Evolutionary conservation across 2,888 invertebrate species (phyloP), one percentile per base, ranked within the genome.

Genomic region (Scaptomyza cyrtandrae): DNA sequence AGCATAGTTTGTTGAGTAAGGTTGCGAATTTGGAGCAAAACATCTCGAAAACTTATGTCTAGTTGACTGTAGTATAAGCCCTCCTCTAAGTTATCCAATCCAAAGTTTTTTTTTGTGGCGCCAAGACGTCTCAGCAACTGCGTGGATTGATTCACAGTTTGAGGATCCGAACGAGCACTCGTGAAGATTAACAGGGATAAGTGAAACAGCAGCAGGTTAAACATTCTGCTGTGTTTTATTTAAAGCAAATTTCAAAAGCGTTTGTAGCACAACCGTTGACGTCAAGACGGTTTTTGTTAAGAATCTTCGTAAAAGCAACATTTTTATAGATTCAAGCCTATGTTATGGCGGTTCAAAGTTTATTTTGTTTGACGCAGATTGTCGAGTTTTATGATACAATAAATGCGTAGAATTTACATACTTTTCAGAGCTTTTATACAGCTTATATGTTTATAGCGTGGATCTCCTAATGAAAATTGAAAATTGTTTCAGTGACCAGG

Each of bases 31-130:
- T 57, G 24, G 6, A 72, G 50, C 13, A 74, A 2, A 4, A 16
- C 0, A 9, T 66, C 43, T 0, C 73, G 73, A 16, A 72, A 13
- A 10, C 11, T 35, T 24, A 6, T 35, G 19, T 74, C 73, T 50
- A 74, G 39, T 2, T 43, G 43, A 0, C 74, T 74, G 44, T 58
- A 78, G 16, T 31, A 78, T n/a, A 74, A 24, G 0, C 54, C 60
- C 19, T 39, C 19, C 4, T 52, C 43, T 1, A 10, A n/a, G 4
- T 50, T 56, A 0, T 41, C 10, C 1, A 44, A n/a, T 3, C 27
- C 14, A 19, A 72, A 72, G 3, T 56, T 53, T 3, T 72, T 14
- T 0, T 11, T 39, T 10, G 54, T 57, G 4, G 45, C 56, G 5
- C 73, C 73, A 24, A 16, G 16, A 0, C 14, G 56, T 0, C 46